A percentile compares a stretch with the other conserved stretches of the same genome.
phyloP scores from a whole-genome alignment of 2,113 vertebrate species.

The Pangasianodon gigas region DNA sequence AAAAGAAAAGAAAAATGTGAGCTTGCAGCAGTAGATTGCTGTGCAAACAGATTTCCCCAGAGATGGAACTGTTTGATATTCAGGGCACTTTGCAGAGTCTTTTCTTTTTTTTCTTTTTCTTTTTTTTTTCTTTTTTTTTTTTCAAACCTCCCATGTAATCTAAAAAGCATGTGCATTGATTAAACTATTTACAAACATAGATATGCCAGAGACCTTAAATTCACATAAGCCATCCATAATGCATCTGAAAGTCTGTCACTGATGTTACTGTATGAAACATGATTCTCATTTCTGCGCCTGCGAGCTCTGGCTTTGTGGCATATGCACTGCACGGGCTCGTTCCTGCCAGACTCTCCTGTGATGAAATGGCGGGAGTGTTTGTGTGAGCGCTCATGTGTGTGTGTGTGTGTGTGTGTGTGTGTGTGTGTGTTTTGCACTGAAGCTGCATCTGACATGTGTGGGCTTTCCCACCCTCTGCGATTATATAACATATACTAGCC shows the following conservation, averaged over 20 bases:
- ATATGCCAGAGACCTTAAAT: conserved; percentile 29
- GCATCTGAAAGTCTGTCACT: neutral
- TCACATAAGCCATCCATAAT: neutral
- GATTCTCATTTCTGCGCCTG: conserved; percentile 26
- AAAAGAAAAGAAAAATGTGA: neutral
- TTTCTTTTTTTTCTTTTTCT: neutral
- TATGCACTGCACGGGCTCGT: conserved; percentile 29
- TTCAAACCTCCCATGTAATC: neutral
- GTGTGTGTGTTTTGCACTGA: conserved; percentile 35
- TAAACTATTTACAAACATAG: conserved; percentile 17
- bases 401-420: neutral
- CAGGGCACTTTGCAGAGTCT: conserved; percentile 8
- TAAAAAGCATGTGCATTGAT: conserved; percentile 21
- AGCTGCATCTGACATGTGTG: conserved; percentile 57
- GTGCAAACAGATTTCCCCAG: conserved; percentile 19
- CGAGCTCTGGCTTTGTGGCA: conserved; percentile 17
- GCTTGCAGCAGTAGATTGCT: neutral
- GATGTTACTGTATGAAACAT: conserved; percentile 41
- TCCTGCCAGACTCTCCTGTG: conserved; percentile 50
- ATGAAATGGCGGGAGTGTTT: conserved; percentile 49
- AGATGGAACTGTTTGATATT: conserved; percentile 36
- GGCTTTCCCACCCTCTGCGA: conserved; percentile 56
- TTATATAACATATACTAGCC: conserved; percentile 56
- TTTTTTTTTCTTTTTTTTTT: neutral
- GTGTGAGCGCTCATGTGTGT: conserved; percentile 21